Evolutionary conservation across 2,113 vertebrate genomes (phyloP).

Genomic region (Pipra filicauda): DNA sequence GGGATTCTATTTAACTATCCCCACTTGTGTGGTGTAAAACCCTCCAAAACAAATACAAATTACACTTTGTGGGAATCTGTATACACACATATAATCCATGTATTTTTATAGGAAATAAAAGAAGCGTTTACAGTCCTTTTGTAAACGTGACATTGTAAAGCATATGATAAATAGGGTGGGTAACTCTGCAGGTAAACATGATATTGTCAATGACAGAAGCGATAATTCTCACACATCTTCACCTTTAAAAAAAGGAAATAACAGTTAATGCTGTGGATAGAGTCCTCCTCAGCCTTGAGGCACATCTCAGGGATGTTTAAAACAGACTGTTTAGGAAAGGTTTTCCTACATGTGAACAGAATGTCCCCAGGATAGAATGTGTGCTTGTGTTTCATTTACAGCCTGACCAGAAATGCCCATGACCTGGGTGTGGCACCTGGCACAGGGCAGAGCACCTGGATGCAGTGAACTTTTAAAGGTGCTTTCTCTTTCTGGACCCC

Average conservation of each 20-base stretch:
- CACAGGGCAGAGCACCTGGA: background rate
- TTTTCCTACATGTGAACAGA: background rate
- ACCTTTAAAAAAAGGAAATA: background rate
- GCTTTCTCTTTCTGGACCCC: background rate
- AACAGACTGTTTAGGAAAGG: background rate
- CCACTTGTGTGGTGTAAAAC: background rate
- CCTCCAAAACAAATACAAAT: background rate
- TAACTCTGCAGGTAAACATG: background rate
- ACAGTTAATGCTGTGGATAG: background rate
- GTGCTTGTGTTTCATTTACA: background rate
- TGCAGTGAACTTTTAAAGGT: background rate
- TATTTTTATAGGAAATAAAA: background rate
- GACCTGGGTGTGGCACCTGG: background rate
- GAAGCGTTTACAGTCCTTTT: background rate
- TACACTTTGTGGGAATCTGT: background rate
- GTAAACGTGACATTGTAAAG: background rate
- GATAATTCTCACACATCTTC: background rate
- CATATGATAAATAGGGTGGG: background rate
- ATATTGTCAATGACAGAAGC: background rate
- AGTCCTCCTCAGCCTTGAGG: background rate
- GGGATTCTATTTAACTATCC: background rate
- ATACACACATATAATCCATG: background rate
- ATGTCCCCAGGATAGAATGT: background rate
- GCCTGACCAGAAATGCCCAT: background rate
- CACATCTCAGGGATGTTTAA: background rate